Base-by-base conservation (phyloP, 2,113 vertebrate genomes). In the Takifugu flavidus region DNA sequence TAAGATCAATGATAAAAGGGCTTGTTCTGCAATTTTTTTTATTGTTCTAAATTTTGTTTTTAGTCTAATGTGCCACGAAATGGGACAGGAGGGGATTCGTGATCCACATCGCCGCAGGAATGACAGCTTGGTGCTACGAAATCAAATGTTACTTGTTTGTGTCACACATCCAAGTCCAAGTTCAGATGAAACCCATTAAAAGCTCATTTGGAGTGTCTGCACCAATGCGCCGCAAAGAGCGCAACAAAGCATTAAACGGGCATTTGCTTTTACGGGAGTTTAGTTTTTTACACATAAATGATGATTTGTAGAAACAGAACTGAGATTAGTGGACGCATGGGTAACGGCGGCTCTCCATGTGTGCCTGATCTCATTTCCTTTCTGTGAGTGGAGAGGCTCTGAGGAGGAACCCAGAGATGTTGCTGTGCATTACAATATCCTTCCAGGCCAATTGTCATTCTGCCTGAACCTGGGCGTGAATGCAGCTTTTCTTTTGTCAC, bases 381-480 rank as follows among this genome's bases (percentile, higher is more conserved):
- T 39, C 34, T 39, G 34, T 39, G 34, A 39, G 34, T 39, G 34
- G 34, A 39, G 34, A 39, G 2, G 7, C 34, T 39, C 34, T 10
- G 34, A 39, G 34, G 34, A 39, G 34, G 34, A 39, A 39, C 5
- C 34, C 34, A 39, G 34, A 39, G 34, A 60, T 8, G 31, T 25
- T 42, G 65, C 52, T 54, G 20, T 66, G 72, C 65, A 78, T 72
- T 64, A 56, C 59, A 83, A 79, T 76, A 58, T 63, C 56, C 58
- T 62, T 58, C 13, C 62, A 47, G 49, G 54, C 63, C 64, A 31
- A 80, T 78, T 87, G 62, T 50, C 78, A 83, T 82, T 79, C 80
- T 50, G 64, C 11, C 29, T 15, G 49, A 67, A 54, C 56, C 25
- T 13, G 59, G 7, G 63, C 56, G 67, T 53, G 59, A 72, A 69